These are phyloP conservation scores for Caenorhabditis panamensis DNA, from an alignment of 2,888 invertebrate species.

Conservation along the genomic window DNA sequence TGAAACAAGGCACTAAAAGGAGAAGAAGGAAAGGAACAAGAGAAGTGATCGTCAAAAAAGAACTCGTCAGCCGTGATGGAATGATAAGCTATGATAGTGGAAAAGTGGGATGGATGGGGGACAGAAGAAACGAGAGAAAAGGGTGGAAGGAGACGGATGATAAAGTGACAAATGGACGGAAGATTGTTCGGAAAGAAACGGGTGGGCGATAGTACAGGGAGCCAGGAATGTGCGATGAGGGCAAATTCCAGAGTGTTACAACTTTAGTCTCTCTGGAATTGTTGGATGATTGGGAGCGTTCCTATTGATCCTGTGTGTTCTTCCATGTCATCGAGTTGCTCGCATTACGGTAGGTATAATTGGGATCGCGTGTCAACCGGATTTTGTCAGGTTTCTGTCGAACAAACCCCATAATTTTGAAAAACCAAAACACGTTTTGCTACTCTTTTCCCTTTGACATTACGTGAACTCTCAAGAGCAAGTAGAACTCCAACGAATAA, in stretches of 20 bases:
- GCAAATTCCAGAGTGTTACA: slow-evolving; percentile 6
- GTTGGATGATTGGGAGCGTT: too few relatives aligned
- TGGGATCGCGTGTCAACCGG: too few relatives aligned
- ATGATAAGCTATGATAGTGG: slow-evolving; percentile 40
- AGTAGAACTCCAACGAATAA: too few relatives aligned
- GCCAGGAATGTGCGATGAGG: slow-evolving; percentile 1
- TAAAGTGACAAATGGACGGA: slow-evolving; percentile 25
- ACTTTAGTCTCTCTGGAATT: too few relatives aligned
- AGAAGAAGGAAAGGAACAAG: not conserved
- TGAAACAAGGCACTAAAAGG: not conserved
- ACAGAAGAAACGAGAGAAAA: slow-evolving; percentile 35
- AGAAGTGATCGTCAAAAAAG: slow-evolving; percentile 12
- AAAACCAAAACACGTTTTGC: too few relatives aligned
- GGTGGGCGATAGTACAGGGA: slow-evolving; percentile 17
- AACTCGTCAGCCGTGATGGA: slow-evolving; percentile 32
- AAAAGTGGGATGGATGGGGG: slow-evolving; percentile 8
- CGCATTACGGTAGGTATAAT: too few relatives aligned
- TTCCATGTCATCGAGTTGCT: too few relatives aligned
- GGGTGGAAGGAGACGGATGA: slow-evolving; percentile 30
- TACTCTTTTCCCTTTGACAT: too few relatives aligned
- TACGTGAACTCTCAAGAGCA: too few relatives aligned
- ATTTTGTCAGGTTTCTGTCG: too few relatives aligned
- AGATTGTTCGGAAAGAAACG: slow-evolving; percentile 3
- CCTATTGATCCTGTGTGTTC: too few relatives aligned
- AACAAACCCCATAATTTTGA: too few relatives aligned